Evolutionary conservation across 2,113 vertebrate genomes (phyloP), one percentile per base, ranked within the genome.

Genomic region (Cheilinus undulatus): DNA sequence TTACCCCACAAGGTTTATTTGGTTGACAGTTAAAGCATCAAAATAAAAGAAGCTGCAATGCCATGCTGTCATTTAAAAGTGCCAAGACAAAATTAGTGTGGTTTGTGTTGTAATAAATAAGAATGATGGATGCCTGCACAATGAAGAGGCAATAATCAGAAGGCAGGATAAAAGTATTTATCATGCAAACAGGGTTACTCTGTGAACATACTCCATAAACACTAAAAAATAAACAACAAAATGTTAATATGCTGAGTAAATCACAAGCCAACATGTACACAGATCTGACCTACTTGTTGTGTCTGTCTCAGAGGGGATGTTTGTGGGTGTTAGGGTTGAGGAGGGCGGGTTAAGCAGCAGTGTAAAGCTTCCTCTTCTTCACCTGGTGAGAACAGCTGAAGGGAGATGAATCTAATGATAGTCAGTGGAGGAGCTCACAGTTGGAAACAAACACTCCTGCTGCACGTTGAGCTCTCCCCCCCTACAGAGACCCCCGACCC

Each of bases 251-350:
- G 5, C 13, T 8, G 34, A 36, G 34, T 20, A 7, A 4, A 17
- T 5, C 17, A 45, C 7, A 45, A 15, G 17, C 40, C 46, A 36
- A 30, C 50, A 66, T 68, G 32, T 69, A 45, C 60, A 49, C 59
- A 56, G 56, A 83, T 69, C 66, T 89, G 89, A 90, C 89, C 89
- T 87, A 87, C 73, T 86, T 89, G 76, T 64, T 65, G 42, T 30
- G 65, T 64, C 64, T n/a, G n/a, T 66, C 69, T 30, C 65, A 42
- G 32, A 68, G 42, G 49, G 60, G 42, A 42, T 34, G 28, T 17
- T 30, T 36, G 50, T 15, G 15, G 36, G 12, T 15, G 36, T 0
- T 12, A 4, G 9, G 24, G 56, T 27, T 13, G 2, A 32, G 40
- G 50, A 13, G 20, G 23, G 40, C 59, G 20, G 22, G 36, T 19